A percentile compares a stretch with the other conserved stretches of the same genome.
phyloP scores from a whole-genome alignment of 2,113 vertebrate species.

The Halichoeres trimaculatus region DNA sequence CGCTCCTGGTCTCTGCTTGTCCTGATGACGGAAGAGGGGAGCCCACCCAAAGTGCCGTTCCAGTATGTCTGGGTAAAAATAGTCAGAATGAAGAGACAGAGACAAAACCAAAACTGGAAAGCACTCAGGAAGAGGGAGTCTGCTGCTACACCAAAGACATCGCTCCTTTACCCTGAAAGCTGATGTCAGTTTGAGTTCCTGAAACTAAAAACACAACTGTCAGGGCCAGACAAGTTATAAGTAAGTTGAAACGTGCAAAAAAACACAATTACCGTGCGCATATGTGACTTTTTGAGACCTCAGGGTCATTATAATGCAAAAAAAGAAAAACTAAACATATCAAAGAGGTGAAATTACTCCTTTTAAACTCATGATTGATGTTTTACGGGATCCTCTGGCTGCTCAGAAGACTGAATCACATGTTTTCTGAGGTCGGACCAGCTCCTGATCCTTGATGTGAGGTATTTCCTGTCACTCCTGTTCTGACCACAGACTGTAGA shows the following conservation, averaged over 20 bases:
- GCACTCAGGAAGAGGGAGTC: neutral
- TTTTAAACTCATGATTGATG: neutral
- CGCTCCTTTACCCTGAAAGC: neutral
- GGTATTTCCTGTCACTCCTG: slow-evolving; percentile 11
- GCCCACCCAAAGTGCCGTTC: slow-evolving; percentile 60
- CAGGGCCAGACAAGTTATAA: too few relatives aligned
- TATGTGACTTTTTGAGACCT: too few relatives aligned
- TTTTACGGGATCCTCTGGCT: neutral
- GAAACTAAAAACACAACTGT: too few relatives aligned
- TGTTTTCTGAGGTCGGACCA: slow-evolving; percentile 30
- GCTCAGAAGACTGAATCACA: slow-evolving; percentile 18
- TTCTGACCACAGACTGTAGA: slow-evolving; percentile 9
- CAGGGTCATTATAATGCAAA: neutral
- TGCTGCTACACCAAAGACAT: slow-evolving; percentile 1
- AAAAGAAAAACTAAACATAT: neutral
- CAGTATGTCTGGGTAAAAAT: slow-evolving; percentile 30
- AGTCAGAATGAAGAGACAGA: slow-evolving; percentile 16
- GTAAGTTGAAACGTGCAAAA: too few relatives aligned
- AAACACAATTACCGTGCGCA: too few relatives aligned
- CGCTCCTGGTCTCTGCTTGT: slow-evolving; percentile 44
- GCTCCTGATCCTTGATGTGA: slow-evolving; percentile 3
- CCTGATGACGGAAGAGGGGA: slow-evolving; percentile 47
- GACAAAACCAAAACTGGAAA: neutral
- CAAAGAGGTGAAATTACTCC: neutral
- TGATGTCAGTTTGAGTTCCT: too few relatives aligned